Percentiles rank a stretch among this genome's conserved stretches.
These are phyloP conservation scores for Natator depressus DNA, from an alignment of 2,113 vertebrate species.

Conservation along the genomic window DNA sequence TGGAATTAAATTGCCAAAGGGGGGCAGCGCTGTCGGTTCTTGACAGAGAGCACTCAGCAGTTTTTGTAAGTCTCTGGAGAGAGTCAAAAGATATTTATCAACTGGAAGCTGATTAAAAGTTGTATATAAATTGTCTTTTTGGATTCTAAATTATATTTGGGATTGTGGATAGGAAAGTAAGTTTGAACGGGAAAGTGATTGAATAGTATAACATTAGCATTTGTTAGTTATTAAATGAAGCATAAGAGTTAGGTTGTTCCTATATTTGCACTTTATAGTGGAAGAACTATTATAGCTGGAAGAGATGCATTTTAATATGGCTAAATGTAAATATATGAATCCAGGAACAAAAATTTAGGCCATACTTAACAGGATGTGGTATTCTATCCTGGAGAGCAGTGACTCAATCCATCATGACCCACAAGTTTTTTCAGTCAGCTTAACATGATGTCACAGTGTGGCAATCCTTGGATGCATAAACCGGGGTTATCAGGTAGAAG, in stretches of 20 bases:
- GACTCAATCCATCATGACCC: not conserved
- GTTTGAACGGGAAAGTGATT: constrained; percentile 22
- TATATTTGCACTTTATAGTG: constrained; percentile 20
- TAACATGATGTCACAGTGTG: not conserved
- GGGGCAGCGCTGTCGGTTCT: not conserved
- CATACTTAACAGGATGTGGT: not conserved
- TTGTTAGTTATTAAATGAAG: constrained; percentile 36
- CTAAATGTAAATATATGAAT: not conserved
- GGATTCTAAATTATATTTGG: constrained; percentile 58
- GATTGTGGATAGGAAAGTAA: not conserved
- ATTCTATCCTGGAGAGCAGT: not conserved
- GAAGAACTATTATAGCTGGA: not conserved
- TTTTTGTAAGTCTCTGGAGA: not conserved
- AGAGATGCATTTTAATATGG: not conserved
- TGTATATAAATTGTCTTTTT: constrained; percentile 45
- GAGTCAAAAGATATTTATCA: constrained; percentile 26
- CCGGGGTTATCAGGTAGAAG: not conserved
- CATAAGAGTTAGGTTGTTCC: constrained; percentile 23
- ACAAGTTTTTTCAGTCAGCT: not conserved
- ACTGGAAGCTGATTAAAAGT: constrained; percentile 48
- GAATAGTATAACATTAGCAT: constrained; percentile 24
- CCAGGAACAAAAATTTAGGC: not conserved
- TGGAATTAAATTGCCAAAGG: constrained; percentile 20
- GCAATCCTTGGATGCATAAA: not conserved
- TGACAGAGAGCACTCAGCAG: constrained; percentile 1